Percentiles rank a stretch among this genome's conserved stretches.
Evolutionary conservation across 2,113 vertebrate genomes (phyloP).

Genomic region (Dendropsophus ebraccatus): DNA sequence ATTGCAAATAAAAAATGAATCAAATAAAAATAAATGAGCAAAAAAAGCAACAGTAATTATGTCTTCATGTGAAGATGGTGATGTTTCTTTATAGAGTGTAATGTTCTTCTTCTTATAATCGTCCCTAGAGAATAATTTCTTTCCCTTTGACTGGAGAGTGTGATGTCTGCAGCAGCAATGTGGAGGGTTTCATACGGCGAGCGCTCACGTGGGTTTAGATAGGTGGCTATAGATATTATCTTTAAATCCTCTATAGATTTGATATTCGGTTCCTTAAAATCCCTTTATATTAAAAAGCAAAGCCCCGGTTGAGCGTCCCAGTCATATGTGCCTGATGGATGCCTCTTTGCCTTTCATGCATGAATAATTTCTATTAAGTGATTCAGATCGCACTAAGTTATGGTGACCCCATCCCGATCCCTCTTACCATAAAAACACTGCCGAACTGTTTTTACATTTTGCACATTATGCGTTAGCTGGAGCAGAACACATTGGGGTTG

Average conservation of each 20-base stretch:
- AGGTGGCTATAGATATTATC: slow-evolving; percentile 10
- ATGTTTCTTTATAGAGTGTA: no score
- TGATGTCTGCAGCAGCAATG: no score
- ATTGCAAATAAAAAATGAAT: no score
- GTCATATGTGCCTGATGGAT: slow-evolving; percentile 20
- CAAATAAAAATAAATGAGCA: no score
- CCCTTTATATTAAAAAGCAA: slow-evolving; percentile 37
- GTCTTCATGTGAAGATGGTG: no score
- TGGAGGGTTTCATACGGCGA: neutral
- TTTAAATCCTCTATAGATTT: slow-evolving; percentile 12
- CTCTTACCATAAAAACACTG: slow-evolving; percentile 51
- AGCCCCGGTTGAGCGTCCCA: neutral
- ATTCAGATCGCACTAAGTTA: slow-evolving; percentile 51
- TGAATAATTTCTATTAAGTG: slow-evolving; percentile 56
- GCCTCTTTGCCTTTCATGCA: slow-evolving; percentile 57
- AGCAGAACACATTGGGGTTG: slow-evolving; percentile 53
- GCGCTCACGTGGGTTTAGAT: neutral
- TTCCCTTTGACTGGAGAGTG: no score
- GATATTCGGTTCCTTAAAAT: slow-evolving; percentile 17
- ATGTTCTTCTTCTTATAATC: no score
- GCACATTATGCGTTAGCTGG: slow-evolving; percentile 49
- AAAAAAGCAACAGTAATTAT: no score
- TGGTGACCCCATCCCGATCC: slow-evolving; percentile 52
- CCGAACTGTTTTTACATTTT: slow-evolving; percentile 43
- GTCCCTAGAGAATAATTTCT: no score